Evolutionary conservation across 2,113 vertebrate species (phyloP).

Genomic region (Pituophis catenifer): DNA sequence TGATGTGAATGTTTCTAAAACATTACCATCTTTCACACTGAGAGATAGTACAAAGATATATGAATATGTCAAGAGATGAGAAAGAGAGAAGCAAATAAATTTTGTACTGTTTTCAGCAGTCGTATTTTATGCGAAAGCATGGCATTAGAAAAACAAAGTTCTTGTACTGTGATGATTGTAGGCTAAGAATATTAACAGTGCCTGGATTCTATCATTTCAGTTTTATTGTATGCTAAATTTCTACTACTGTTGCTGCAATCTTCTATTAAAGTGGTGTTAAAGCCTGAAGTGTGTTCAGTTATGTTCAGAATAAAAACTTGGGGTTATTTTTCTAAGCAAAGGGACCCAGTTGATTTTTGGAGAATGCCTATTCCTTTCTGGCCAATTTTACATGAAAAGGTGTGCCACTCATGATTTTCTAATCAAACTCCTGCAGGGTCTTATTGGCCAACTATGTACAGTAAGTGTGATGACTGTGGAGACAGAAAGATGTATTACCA

Average conservation of each 20-base stretch:
- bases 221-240: not conserved
- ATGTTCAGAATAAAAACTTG: not conserved
- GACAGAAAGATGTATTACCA: not conserved
- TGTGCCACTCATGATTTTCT: not conserved
- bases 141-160: not conserved
- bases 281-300: not conserved
- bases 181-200: not conserved
- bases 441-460: not conserved
- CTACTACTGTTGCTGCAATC: not conserved
- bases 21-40: not conserved
- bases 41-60: not conserved
- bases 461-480: not conserved
- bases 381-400: not conserved
- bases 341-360: not conserved
- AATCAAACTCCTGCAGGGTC: not conserved
- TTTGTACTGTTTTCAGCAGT: not conserved
- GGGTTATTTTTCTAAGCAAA: not conserved
- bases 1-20: not conserved
- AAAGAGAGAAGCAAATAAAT: not conserved
- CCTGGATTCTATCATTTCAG: not conserved
- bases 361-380: not conserved
- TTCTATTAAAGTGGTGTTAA: not conserved
- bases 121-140: not conserved
- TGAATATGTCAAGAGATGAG: not conserved
- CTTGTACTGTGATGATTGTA: not conserved